Base-by-base conservation (phyloP, 1,140 invertebrate genomes). In the Zaprionus tsacasi region DNA sequence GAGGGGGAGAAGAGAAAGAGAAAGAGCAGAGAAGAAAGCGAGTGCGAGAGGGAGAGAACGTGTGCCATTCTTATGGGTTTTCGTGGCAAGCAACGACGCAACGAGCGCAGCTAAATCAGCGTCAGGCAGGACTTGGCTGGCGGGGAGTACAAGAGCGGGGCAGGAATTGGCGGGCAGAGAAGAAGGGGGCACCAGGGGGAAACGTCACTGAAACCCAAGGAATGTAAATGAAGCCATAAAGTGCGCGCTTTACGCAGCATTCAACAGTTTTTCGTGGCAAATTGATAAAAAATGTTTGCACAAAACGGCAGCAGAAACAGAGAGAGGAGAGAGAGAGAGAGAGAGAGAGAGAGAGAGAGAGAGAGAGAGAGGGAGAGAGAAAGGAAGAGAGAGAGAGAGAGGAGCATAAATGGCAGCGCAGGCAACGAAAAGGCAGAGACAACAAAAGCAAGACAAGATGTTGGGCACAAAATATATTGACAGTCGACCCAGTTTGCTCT, bases 201-300 rank as follows among this genome's bases (percentile, higher is more conserved):
- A n/a, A n/a, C n/a, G n/a, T n/a, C 58, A 78, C 55, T 70, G 83
- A 87, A 82, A 61, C 80, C 83, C 52, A 60, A 57, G 61, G 70
- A 83, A 88, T 87, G 83, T 88, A 80, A 87, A 87, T 88, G 80
- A 87, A 87, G 80, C 83, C 83, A 81, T 88, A 88, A 88, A 87
- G 80, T 81, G 76, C 70, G 61, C 82, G 58, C 61, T 82, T 79
- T 81, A 68, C 70, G 65, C 59, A 68, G 71, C 64, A 78, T 82
- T 80, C 80, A 75, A 75, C 79, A 78, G 68, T 70, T 75, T 78
- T 66, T 27, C 40, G 36, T 35, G 54, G 35, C 70, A 40, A 70
- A 77, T 69, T 79, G 76, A 82, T 79, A 69, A 69, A 67, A 71
- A 87, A 60, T 73, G 54, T 63, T 58, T 68, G 36, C 21, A 60